Conservation (phyloP, 2,797 vertebrate species). For the Myotis findleyi region DNA sequence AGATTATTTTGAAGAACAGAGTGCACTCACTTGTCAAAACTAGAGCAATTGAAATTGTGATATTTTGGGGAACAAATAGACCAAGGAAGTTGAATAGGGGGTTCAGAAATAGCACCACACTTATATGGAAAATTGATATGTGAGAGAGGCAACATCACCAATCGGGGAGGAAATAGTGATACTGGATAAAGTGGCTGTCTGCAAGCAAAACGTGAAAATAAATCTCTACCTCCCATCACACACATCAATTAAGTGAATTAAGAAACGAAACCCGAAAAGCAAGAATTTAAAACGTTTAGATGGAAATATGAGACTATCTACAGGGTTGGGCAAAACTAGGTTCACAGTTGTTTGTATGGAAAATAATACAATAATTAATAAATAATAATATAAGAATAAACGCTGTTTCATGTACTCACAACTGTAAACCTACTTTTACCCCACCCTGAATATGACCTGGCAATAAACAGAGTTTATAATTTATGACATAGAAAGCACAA, state of each 20-base stretch:
- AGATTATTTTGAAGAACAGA: too few relatives aligned
- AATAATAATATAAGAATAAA: not conserved
- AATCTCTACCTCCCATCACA: too few relatives aligned
- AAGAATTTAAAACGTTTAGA: slow-evolving; percentile 33
- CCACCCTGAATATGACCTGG: not conserved
- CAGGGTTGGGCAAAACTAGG: not conserved
- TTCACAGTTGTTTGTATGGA: not conserved
- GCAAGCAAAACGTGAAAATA: too few relatives aligned
- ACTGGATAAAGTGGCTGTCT: too few relatives aligned
- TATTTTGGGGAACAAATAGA: too few relatives aligned
- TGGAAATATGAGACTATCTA: not conserved
- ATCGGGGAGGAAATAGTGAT: too few relatives aligned
- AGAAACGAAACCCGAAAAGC: slow-evolving; percentile 10
- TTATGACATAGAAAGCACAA: slow-evolving; percentile 16
- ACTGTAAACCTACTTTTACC: not conserved
- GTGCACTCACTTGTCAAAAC: too few relatives aligned
- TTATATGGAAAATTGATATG: too few relatives aligned
- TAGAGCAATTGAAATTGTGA: too few relatives aligned
- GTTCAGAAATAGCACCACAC: too few relatives aligned
- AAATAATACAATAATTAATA: not conserved
- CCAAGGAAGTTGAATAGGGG: too few relatives aligned
- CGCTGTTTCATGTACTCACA: not conserved
- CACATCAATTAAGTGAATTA: slow-evolving; percentile 24
- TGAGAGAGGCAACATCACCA: too few relatives aligned
- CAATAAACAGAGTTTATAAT: not conserved